These are phyloP conservation scores for Spodoptera picta DNA, from an alignment of 2,888 invertebrate species.

Conservation along the genomic window DNA sequence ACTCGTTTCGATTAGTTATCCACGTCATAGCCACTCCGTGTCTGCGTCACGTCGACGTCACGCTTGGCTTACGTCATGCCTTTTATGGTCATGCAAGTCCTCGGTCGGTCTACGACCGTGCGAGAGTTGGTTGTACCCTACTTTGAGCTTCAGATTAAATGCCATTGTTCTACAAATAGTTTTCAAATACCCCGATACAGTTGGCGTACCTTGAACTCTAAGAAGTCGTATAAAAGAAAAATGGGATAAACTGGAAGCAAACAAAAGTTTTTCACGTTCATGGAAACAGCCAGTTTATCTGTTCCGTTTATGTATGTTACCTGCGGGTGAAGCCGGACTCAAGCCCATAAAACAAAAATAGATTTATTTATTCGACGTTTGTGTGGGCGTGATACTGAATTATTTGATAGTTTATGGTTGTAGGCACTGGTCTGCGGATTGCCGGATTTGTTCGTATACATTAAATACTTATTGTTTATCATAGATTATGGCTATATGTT, in stretches of 20 bases:
- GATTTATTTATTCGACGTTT: slow-evolving; percentile 60
- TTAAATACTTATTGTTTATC: slow-evolving; percentile 17
- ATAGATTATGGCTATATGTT: slow-evolving; percentile 11
- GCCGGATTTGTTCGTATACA: slow-evolving; percentile 40
- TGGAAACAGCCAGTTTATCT: slow-evolving; percentile 50
- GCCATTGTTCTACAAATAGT: slow-evolving; percentile 42
- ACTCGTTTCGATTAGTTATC: slow-evolving; percentile 47
- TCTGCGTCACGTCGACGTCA: slow-evolving; percentile 61
- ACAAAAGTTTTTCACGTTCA: slow-evolving; percentile 54
- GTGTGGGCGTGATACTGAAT: slow-evolving; percentile 58
- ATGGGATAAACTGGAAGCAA: slow-evolving; percentile 42
- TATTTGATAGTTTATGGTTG: slow-evolving; percentile 55
- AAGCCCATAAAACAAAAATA: slow-evolving; percentile 63
- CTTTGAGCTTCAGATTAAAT: slow-evolving; percentile 35
- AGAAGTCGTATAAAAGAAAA: slow-evolving; percentile 50
- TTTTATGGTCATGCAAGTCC: slow-evolving; percentile 50
- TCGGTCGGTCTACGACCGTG: slow-evolving; percentile 51
- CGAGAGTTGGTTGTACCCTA: slow-evolving; percentile 19
- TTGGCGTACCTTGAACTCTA: slow-evolving; percentile 49
- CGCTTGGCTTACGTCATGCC: slow-evolving; percentile 51
- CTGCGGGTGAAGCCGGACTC: slow-evolving; percentile 53
- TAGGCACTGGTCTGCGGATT: slow-evolving; percentile 34
- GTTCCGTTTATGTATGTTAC: slow-evolving; percentile 57
- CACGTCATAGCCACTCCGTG: slow-evolving; percentile 48
- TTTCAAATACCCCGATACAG: slow-evolving; percentile 37